These are phyloP conservation scores for Drosophila infuscata DNA, from an alignment of 2,888 invertebrate genomes.

Conservation along the genomic window DNA sequence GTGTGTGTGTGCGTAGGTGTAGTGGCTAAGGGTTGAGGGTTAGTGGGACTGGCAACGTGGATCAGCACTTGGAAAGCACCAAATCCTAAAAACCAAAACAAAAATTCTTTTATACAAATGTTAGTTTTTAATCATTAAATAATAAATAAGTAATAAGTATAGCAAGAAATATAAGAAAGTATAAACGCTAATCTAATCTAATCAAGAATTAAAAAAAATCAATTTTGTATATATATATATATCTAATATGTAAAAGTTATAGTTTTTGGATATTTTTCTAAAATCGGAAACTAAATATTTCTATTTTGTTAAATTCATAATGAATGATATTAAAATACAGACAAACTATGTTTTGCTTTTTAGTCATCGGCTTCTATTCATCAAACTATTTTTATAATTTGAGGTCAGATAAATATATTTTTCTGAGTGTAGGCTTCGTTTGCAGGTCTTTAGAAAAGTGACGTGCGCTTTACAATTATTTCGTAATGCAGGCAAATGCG, in stretches of 20 bases:
- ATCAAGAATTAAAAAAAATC: not conserved
- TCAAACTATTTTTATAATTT: not conserved
- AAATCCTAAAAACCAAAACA: not conserved
- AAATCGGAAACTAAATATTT: not conserved
- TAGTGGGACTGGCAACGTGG: conserved; percentile 9
- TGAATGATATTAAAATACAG: not conserved
- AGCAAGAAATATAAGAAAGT: not conserved
- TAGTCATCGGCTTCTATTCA: not conserved
- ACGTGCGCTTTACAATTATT: conserved; percentile 80
- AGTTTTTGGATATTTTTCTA: not conserved
- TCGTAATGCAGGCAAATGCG: conserved; percentile 79
- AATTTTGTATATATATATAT: not conserved
- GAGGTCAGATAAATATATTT: not conserved
- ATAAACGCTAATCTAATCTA: not conserved
- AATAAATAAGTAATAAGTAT: not conserved
- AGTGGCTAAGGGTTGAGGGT: conserved; percentile 3
- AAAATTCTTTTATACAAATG: not conserved
- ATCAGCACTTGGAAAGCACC: conserved; percentile 3
- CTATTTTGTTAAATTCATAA: not conserved
- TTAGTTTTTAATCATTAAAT: not conserved
- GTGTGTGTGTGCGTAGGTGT: conserved; percentile 7
- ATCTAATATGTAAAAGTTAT: not conserved
- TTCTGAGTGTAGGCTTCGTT: conserved; percentile 38
- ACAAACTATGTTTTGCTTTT: not conserved
- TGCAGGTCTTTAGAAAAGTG: conserved; percentile 78